A percentile compares a stretch with the other conserved stretches of the same genome.
phyloP scores from a whole-genome alignment of 2,113 vertebrate species.

The Calidris pugnax region DNA sequence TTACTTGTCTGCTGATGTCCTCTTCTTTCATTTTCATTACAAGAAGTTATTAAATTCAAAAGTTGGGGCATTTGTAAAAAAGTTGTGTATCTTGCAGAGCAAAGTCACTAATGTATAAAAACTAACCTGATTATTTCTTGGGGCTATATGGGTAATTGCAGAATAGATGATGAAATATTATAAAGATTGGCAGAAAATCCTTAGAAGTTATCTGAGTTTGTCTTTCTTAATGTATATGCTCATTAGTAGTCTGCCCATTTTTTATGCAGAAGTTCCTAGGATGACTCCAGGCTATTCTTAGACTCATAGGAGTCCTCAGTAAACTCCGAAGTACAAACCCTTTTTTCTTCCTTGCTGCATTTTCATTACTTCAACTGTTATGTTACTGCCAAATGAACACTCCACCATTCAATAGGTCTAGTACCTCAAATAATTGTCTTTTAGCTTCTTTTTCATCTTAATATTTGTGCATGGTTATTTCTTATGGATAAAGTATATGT shows the following conservation, averaged over 20 bases:
- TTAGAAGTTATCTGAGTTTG: neutral
- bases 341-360: neutral
- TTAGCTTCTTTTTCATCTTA: neutral
- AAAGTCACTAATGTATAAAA: neutral
- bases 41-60: neutral
- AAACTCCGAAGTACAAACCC: neutral
- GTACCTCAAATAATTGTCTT: neutral
- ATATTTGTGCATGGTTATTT: neutral
- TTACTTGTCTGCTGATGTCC: neutral
- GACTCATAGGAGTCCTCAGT: neutral
- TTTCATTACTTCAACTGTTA: neutral
- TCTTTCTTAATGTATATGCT: constrained; percentile 1
- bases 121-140: neutral
- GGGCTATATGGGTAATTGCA: neutral
- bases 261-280: neutral
- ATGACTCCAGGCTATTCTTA: neutral
- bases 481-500: neutral
- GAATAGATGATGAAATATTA: neutral
- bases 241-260: neutral
- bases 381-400: neutral
- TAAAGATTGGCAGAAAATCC: constrained; percentile 4
- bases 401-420: neutral
- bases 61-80: neutral
- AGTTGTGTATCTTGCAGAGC: neutral
- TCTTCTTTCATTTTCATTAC: neutral